Percentiles rank a stretch among this genome's conserved stretches.
Evolutionary conservation across 2,888 invertebrate genomes (phyloP).

Genomic region (Aquatica leii): DNA sequence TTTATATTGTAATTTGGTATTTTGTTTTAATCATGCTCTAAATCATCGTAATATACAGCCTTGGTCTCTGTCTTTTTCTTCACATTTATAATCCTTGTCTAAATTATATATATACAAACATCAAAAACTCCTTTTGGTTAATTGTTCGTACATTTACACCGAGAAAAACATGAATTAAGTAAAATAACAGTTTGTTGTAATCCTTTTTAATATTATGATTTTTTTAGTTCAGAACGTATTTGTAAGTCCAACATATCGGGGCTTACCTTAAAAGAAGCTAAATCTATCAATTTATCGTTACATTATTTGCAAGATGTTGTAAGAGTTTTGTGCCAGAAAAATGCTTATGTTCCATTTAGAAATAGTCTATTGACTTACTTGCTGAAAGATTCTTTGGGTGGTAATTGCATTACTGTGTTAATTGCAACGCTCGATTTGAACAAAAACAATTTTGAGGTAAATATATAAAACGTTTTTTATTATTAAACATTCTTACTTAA

Average conservation of each 20-base stretch:
- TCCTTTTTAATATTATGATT: background rate
- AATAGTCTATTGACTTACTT: slow-evolving; percentile 66
- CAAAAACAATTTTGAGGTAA: slow-evolving; percentile 45
- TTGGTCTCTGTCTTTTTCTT: no score
- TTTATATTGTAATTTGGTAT: no score
- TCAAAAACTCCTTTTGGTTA: no score
- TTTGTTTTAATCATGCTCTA: no score
- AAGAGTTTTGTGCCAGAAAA: slow-evolving; percentile 57
- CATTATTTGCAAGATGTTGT: slow-evolving; percentile 66
- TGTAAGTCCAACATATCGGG: slow-evolving; percentile 62
- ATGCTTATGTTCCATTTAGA: slow-evolving; percentile 60
- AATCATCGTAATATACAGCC: no score
- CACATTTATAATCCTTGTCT: no score
- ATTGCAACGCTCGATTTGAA: slow-evolving; percentile 59
- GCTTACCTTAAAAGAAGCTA: slow-evolving; percentile 62
- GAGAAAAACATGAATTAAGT: no score
- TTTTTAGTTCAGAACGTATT: slow-evolving; percentile 62
- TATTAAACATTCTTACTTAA: no score
- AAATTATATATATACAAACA: no score
- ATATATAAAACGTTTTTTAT: no score
- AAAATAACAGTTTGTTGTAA: no score
- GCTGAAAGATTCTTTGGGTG: slow-evolving; percentile 64
- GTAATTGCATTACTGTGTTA: slow-evolving; percentile 66
- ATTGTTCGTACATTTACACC: no score
- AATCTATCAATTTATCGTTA: slow-evolving; percentile 65